Conservation (phyloP, 2,797 vertebrate genomes). For the Rhodeus uyekii region DNA sequence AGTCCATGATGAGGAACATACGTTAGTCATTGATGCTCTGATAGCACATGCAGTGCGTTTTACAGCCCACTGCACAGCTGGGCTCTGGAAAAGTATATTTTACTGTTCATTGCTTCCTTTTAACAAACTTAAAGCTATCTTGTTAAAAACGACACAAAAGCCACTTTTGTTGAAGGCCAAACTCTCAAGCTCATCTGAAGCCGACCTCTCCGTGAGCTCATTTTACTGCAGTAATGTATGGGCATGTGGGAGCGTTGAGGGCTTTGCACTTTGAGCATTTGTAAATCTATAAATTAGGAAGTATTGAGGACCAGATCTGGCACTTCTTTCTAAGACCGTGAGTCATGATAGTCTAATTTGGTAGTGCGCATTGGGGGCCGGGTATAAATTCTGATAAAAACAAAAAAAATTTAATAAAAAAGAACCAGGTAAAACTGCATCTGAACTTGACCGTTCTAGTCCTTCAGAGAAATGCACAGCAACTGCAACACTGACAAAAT, state of each 20-base stretch:
- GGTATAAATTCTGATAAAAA: neutral
- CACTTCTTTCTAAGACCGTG: neutral
- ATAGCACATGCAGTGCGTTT: constrained; percentile 45
- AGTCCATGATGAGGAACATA: constrained; percentile 59
- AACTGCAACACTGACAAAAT: too few species aligned
- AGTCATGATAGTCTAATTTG: neutral
- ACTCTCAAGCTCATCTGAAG: constrained; percentile 51
- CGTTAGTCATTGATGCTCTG: constrained; percentile 69
- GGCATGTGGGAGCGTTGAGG: neutral
- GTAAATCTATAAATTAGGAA: neutral
- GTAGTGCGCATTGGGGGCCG: neutral
- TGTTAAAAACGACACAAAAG: constrained; percentile 72
- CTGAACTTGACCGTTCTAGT: neutral
- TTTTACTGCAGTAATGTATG: constrained; percentile 45
- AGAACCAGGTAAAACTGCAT: neutral
- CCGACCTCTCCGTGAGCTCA: constrained; percentile 43
- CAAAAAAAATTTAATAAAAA: too few species aligned
- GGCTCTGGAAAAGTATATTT: constrained; percentile 75
- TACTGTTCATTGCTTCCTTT: constrained; percentile 80
- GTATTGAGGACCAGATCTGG: neutral
- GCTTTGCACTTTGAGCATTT: neutral
- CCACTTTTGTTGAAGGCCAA: constrained; percentile 70
- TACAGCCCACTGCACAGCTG: constrained; percentile 66
- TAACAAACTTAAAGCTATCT: constrained; percentile 78
- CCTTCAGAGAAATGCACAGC: neutral